Base-by-base conservation (phyloP, 2,797 vertebrate genomes). In the Spinibarbus caldwelli region DNA sequence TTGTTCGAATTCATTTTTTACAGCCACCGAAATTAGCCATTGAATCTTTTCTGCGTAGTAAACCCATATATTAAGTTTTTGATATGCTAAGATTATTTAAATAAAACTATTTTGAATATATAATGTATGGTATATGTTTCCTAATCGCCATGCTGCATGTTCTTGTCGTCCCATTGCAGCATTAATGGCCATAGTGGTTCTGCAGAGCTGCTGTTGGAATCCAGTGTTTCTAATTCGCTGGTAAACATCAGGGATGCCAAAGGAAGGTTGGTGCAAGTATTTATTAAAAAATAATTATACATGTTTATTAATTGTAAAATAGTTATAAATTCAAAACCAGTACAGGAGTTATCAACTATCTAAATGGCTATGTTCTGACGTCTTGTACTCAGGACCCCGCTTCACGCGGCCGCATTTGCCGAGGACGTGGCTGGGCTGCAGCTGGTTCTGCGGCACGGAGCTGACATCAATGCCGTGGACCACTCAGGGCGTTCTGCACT, bases 211-310 rank as follows among this genome's bases (percentile, higher is more conserved):
- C 94, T 97, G 92, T 90, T 97, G 91, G 96, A 97, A 95, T 90
- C 89, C 59, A 95, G 96, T 95, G 93, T 97, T 95, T 96, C 97
- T 96, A 93, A 96, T 94, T 97, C 96, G 94, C 96, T 99, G 96
- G 97, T 99, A 90, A 98, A 98, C 95, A 96, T 96, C 96, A 97
- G 96, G 96, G 98, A 99, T 94, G 96, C 96, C 96, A 99, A 98
- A 97, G 97, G 98, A 97, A 97, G 98, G 98, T 99, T 17, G 26
- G 90, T 95, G 95, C 41, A 72, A 66, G n/a, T 26, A 34, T 2
- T 19, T 41, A 3, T 19, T 54, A 26, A 19, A 43, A 78, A 19
- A 78, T 14, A 19, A 6, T 26, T 78, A 3, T 5, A 11, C 12
- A 59, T 62, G 36, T 62, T 1, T 62, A 29, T 15, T 29, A 19